Evolutionary conservation across 2,888 invertebrate species (phyloP).

Genomic region (Stenichneumon culpator): DNA sequence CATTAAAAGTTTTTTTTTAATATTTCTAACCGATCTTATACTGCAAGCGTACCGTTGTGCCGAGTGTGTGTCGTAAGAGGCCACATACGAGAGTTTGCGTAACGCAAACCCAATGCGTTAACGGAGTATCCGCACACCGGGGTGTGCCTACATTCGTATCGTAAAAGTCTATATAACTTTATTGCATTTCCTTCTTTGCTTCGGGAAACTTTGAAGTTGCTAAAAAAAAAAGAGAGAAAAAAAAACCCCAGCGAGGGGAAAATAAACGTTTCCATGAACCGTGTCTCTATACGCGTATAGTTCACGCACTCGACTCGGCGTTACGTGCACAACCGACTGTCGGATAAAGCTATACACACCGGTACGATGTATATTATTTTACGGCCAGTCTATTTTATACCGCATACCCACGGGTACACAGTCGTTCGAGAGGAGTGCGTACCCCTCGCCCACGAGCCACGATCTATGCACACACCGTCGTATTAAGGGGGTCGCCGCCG

Average conservation of each 20-base stretch:
- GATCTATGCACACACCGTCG: not conserved
- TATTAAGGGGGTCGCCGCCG: not conserved
- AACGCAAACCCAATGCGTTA: conserved; percentile 1
- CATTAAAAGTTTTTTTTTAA: not conserved
- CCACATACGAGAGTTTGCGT: not conserved
- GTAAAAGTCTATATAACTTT: not conserved
- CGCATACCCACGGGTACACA: not conserved
- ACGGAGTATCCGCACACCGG: not conserved
- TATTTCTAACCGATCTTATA: not conserved
- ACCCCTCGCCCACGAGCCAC: not conserved
- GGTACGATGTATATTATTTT: conserved; percentile 39
- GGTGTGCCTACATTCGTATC: not conserved
- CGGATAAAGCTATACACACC: conserved; percentile 33
- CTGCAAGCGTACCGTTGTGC: not conserved
- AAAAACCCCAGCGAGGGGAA: not conserved
- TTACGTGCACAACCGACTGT: conserved; percentile 20
- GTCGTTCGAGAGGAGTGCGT: conserved; percentile 13
- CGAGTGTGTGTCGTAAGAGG: not conserved
- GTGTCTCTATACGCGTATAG: not conserved
- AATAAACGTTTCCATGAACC: conserved; percentile 16
- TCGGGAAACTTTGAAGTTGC: conserved; percentile 29
- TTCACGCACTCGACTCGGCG: not conserved
- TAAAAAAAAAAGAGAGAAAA: conserved; percentile 4
- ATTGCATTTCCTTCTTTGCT: conserved; percentile 23
- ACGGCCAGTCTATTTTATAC: conserved; percentile 38